Conservation (phyloP, 1,140 invertebrate genomes). For the Tetramorium parvispinum region DNA sequence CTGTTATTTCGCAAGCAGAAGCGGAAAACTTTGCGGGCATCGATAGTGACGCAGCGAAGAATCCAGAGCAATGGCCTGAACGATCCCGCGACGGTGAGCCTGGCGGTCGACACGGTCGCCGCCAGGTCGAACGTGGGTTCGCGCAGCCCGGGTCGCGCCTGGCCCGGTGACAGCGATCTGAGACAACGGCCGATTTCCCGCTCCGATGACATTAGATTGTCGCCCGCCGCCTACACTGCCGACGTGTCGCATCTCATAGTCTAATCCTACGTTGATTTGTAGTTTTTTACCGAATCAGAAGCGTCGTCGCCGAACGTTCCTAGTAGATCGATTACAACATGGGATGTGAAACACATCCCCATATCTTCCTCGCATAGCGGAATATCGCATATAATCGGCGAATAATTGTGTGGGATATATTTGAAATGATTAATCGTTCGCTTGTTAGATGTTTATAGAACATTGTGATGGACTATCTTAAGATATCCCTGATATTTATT, state of each 20-base stretch:
- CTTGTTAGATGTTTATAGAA: slow-evolving; percentile 37
- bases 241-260: slow-evolving; percentile 81
- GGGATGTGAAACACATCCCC: not conserved
- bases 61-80: slow-evolving; percentile 93
- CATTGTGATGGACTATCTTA: not conserved
- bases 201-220: slow-evolving; percentile 77
- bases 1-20: slow-evolving; percentile 87
- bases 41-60: slow-evolving; percentile 90
- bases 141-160: slow-evolving; percentile 87
- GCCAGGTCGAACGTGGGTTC: slow-evolving; percentile 80
- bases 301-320: not conserved
- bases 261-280: slow-evolving; percentile 57
- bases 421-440: slow-evolving; percentile 37
- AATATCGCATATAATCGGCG: not conserved
- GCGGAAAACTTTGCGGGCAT: slow-evolving; percentile 92
- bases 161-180: slow-evolving; percentile 88
- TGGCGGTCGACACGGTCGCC: slow-evolving; percentile 89
- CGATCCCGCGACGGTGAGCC: slow-evolving; percentile 91
- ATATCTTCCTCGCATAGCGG: not conserved
- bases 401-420: slow-evolving; percentile 6
- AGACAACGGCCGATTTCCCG: slow-evolving; percentile 76
- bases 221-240: slow-evolving; percentile 77
- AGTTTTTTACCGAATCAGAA: slow-evolving; percentile 45
- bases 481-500: slow-evolving; percentile 31
- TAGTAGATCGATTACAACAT: slow-evolving; percentile 21